Evolutionary conservation across 2,888 invertebrate genomes (phyloP).

Genomic region (Drosophila parthenogenetica): DNA sequence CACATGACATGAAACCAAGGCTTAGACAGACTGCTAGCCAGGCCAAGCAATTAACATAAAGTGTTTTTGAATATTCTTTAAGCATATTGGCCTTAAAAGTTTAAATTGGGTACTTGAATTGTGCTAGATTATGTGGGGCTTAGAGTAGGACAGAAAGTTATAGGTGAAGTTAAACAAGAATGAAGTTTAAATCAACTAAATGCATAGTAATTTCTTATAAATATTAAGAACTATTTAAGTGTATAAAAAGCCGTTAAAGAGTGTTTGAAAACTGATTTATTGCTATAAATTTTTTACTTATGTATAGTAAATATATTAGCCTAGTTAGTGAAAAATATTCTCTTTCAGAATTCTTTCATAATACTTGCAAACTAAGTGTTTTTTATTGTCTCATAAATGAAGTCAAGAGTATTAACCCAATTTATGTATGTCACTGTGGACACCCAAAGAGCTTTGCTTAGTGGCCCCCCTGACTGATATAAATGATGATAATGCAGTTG

Average conservation of each 20-base stretch:
- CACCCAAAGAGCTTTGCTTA: conserved; percentile 48
- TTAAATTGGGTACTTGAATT: neutral
- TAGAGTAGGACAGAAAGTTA: too few species aligned
- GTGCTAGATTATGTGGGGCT: neutral
- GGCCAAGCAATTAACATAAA: conserved; percentile 32
- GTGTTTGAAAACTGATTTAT: too few species aligned
- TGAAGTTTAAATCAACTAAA: too few species aligned
- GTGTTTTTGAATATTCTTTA: conserved; percentile 2
- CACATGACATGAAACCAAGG: conserved; percentile 37
- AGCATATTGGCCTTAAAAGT: neutral
- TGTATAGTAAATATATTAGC: too few species aligned
- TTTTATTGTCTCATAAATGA: conserved; percentile 7
- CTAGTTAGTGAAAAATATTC: neutral
- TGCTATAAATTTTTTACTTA: too few species aligned
- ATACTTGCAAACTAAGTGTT: neutral
- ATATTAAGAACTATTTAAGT: too few species aligned
- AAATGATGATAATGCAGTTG: conserved; percentile 25
- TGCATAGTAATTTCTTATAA: too few species aligned
- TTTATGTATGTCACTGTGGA: conserved; percentile 33
- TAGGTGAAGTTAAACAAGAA: too few species aligned
- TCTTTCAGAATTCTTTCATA: neutral
- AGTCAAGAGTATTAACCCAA: conserved; percentile 38
- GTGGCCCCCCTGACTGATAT: conserved; percentile 29
- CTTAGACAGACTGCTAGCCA: conserved; percentile 29
- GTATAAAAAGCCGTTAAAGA: too few species aligned